A percentile compares a stretch with the other conserved stretches of the same genome.
Conservation (phyloP, 2,113 vertebrate genomes). For the Condylura cristata region DNA sequence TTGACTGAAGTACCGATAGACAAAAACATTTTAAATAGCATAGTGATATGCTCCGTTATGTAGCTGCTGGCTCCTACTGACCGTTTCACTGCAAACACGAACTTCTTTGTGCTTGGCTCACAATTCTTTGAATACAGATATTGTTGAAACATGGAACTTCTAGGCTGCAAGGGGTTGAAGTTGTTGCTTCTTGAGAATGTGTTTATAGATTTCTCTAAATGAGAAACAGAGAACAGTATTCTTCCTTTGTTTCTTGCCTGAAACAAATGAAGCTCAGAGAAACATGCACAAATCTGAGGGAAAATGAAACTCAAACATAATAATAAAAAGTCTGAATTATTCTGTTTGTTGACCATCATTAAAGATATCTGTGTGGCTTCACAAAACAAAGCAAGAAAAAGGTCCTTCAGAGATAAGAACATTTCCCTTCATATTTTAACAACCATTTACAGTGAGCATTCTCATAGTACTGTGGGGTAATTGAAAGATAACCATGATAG, state of each 20-base stretch:
- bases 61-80: neutral
- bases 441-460: neutral
- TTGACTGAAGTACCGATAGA: neutral
- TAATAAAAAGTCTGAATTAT: constrained; percentile 30
- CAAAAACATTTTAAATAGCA: neutral
- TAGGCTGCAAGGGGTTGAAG: constrained; percentile 19
- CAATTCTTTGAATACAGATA: constrained; percentile 41
- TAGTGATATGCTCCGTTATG: neutral
- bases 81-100: constrained; percentile 4
- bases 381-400: neutral
- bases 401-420: neutral
- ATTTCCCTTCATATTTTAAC: neutral
- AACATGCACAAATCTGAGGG: constrained; percentile 36
- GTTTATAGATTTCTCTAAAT: constrained; percentile 37
- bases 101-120: constrained; percentile 36
- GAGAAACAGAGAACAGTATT: constrained; percentile 59
- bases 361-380: constrained; percentile 7
- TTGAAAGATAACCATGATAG: neutral
- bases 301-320: neutral
- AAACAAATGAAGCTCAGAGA: constrained; percentile 56
- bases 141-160: constrained; percentile 14
- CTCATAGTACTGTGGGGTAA: neutral
- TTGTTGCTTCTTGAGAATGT: constrained; percentile 63
- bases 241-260: constrained; percentile 49
- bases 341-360: neutral